Evolutionary conservation across 2,113 vertebrate species (phyloP).

Genomic region (Nettapus auritus): DNA sequence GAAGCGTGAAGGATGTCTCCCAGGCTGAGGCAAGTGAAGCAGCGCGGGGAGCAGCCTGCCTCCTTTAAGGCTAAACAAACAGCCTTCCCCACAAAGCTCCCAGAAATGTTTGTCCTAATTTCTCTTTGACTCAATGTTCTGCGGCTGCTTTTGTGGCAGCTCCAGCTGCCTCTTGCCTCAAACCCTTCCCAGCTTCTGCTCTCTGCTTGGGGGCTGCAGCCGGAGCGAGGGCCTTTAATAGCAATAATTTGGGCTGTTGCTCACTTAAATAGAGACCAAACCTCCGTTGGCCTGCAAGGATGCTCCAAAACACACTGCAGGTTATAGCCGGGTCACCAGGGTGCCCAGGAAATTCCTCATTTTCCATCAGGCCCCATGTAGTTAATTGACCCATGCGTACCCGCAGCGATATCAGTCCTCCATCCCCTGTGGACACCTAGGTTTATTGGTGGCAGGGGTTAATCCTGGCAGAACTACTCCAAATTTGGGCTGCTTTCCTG

Average conservation of each 20-base stretch:
- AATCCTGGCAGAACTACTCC: neutral
- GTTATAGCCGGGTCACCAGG: neutral
- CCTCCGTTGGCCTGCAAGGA: rapidly evolving
- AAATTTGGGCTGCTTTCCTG: neutral
- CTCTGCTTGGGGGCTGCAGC: neutral
- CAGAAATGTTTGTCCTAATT: constrained; percentile 1
- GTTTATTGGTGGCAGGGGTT: neutral
- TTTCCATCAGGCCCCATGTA: neutral
- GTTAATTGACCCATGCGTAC: neutral
- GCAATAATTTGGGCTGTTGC: neutral
- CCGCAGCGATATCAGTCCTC: neutral
- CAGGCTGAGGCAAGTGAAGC: neutral
- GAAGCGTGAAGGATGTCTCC: neutral
- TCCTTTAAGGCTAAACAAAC: constrained; percentile 30
- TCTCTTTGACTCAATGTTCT: neutral
- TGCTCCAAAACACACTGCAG: neutral
- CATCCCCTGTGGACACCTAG: rapidly evolving
- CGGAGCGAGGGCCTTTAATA: neutral
- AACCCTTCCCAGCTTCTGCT: neutral
- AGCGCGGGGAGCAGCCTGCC: neutral
- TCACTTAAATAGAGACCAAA: neutral
- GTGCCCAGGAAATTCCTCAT: neutral
- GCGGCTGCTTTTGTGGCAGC: neutral
- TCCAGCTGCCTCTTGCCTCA: neutral
- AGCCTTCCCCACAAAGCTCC: neutral